These are phyloP conservation scores for Fundulus diaphanus DNA, from an alignment of 2,797 vertebrate species.

Conservation along the genomic window DNA sequence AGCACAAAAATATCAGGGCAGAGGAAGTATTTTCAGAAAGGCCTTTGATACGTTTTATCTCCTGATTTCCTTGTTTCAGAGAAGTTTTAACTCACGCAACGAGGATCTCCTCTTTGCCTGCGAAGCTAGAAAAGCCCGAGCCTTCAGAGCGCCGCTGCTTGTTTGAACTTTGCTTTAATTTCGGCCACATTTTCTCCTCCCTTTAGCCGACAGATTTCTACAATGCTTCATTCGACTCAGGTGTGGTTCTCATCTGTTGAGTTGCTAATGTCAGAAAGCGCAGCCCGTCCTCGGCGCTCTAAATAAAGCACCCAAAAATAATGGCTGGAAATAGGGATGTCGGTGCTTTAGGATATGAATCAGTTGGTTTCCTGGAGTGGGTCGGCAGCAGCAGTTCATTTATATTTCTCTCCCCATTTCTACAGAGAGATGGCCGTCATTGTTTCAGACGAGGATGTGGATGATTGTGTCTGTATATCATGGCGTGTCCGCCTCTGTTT, in stretches of 20 bases:
- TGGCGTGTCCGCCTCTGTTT: constrained; percentile 44
- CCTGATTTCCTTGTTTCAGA: constrained; percentile 61
- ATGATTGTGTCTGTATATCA: constrained; percentile 64
- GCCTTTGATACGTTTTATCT: constrained; percentile 64
- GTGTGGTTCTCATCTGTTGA: constrained; percentile 26
- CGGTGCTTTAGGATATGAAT: constrained; percentile 76
- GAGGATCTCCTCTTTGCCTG: constrained; percentile 50
- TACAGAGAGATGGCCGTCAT: constrained; percentile 51
- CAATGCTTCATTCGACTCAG: not conserved
- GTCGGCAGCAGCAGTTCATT: constrained; percentile 38
- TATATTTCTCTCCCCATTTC: constrained; percentile 50
- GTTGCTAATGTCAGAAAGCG: constrained; percentile 26
- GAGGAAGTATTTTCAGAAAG: constrained; percentile 32
- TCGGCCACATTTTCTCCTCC: not conserved
- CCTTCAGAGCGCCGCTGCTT: constrained; percentile 39
- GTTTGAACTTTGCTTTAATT: constrained; percentile 45
- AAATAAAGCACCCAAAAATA: constrained; percentile 79
- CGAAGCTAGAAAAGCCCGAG: constrained; percentile 30
- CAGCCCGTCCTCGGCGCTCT: constrained; percentile 44
- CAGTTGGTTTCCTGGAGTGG: constrained; percentile 73
- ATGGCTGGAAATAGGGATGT: constrained; percentile 75
- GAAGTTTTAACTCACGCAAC: constrained; percentile 38
- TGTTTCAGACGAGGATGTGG: constrained; percentile 72
- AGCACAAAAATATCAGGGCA: constrained; percentile 65
- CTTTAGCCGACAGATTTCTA: too few species aligned